These are phyloP conservation scores for Dolichomitus sp. DNA, from an alignment of 2,888 invertebrate genomes.

Conservation along the genomic window DNA sequence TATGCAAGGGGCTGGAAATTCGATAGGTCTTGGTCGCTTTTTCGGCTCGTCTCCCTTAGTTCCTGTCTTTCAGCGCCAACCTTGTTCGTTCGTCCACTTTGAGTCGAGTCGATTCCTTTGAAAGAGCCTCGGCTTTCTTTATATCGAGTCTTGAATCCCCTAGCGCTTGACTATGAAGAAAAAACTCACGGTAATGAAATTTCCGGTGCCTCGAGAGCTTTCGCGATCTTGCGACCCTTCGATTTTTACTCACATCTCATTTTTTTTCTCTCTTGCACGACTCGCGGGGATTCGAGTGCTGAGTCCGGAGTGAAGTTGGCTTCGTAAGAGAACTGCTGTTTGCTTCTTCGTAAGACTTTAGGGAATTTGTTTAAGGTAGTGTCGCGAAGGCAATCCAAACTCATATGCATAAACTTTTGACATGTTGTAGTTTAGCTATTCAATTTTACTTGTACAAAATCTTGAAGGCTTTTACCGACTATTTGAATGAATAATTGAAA, in stretches of 20 bases:
- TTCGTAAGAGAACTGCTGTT: not conserved
- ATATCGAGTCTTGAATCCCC: slow-evolving; percentile 36
- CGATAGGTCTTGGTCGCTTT: slow-evolving; percentile 38
- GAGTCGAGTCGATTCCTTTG: slow-evolving; percentile 44
- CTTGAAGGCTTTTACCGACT: no score
- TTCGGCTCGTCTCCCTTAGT: not conserved
- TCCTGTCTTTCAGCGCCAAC: slow-evolving; percentile 6
- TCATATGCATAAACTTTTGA: no score
- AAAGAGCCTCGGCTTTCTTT: slow-evolving; percentile 30
- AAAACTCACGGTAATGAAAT: slow-evolving; percentile 50
- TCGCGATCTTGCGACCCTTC: slow-evolving; percentile 27
- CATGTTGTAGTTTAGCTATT: no score
- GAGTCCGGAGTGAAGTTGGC: not conserved
- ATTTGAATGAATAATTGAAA: no score
- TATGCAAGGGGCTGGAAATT: slow-evolving; percentile 50
- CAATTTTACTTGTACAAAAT: no score
- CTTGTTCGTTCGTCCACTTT: slow-evolving; percentile 6
- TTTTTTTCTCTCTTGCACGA: not conserved
- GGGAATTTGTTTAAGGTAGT: not conserved
- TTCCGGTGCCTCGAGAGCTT: slow-evolving; percentile 38
- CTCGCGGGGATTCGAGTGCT: not conserved
- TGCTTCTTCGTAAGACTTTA: not conserved
- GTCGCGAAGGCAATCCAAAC: no score
- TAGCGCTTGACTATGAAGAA: slow-evolving; percentile 28
- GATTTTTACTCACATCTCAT: slow-evolving; percentile 1